These are phyloP conservation scores for Lepidothrix coronata DNA, from an alignment of 2,113 vertebrate species.

Conservation along the genomic window DNA sequence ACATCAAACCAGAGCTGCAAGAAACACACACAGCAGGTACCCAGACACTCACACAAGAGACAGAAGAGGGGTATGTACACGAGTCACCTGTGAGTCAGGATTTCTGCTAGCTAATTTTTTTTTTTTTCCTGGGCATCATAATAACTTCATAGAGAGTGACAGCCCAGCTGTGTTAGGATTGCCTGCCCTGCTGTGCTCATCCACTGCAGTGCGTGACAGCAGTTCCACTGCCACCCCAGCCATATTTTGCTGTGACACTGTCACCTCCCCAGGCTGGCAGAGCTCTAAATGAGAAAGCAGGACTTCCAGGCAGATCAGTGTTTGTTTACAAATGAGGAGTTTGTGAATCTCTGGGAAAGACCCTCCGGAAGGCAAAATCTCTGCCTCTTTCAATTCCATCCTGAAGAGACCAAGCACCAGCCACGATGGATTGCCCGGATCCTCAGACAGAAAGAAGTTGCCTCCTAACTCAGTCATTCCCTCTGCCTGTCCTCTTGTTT, in stretches of 20 bases:
- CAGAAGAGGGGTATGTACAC: background rate
- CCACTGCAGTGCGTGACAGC: background rate
- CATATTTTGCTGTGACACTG: background rate
- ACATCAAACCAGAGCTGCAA: background rate
- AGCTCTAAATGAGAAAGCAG: background rate
- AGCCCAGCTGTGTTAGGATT: rapidly evolving
- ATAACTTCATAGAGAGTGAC: background rate
- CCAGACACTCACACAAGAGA: background rate
- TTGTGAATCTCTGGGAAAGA: background rate
- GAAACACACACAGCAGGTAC: background rate
- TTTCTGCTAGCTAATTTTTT: background rate
- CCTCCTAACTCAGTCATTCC: background rate
- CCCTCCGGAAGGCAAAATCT: background rate
- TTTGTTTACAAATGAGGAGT: background rate
- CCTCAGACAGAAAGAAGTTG: rapidly evolving
- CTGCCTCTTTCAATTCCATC: background rate
- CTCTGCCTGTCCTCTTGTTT: background rate
- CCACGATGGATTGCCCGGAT: rapidly evolving
- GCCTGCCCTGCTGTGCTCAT: background rate
- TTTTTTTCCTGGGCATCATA: background rate
- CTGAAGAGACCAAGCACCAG: background rate
- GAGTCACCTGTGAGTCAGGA: background rate
- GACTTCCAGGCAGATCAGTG: background rate
- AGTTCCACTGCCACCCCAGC: background rate
- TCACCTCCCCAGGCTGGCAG: background rate